Evolutionary conservation across 1,140 invertebrate genomes (phyloP), one percentile per base, ranked within the genome.

Genomic region (Micrasema minimum): DNA sequence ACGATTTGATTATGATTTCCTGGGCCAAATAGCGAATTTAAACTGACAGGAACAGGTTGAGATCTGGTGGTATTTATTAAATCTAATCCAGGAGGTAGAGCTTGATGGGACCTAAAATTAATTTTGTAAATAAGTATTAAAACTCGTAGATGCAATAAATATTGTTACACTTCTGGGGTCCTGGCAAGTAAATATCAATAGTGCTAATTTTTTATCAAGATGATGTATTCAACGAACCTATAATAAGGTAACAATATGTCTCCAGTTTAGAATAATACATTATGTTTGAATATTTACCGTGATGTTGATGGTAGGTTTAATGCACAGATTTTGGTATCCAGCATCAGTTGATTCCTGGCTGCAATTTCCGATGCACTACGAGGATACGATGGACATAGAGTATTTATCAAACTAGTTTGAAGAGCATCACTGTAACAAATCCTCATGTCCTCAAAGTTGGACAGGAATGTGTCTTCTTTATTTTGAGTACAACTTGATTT

Each of bases 11-110:
- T 37, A 23, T 69, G 57, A 35, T 74, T 68, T 35, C 23, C 31
- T 10, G 69, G 46, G 50, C 59, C 48, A 48, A 75, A 75, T 3
- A 75, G 26, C 4, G 73, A 71, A 66, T 75, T 75, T n/a, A 75
- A 66, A 57, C 73, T 75, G 2, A 75, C 73, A 14, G 73, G 73
- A 10, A 71, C 45, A 23, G 69, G 57, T n/a, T 20, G 20, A 4
- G 59, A 23, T 70, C 72, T 69, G 31, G 62, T 69, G 31, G 62
- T 61, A 66, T 64, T 66, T 26, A 68, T 20, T 51, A 74, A 61
- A 70, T 75, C 69, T 41, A 66, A 66, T 31, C 69, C 55, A 18
- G 66, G 41, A 1, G 66, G 55, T 9, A 68, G 26, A 16, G 65
- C 48, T 53, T 71, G 68, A 35, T 66, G 57, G 16, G 68, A 71